phyloP scores from a whole-genome alignment of 2,888 invertebrate species.

The Agapetus fuscipes region DNA sequence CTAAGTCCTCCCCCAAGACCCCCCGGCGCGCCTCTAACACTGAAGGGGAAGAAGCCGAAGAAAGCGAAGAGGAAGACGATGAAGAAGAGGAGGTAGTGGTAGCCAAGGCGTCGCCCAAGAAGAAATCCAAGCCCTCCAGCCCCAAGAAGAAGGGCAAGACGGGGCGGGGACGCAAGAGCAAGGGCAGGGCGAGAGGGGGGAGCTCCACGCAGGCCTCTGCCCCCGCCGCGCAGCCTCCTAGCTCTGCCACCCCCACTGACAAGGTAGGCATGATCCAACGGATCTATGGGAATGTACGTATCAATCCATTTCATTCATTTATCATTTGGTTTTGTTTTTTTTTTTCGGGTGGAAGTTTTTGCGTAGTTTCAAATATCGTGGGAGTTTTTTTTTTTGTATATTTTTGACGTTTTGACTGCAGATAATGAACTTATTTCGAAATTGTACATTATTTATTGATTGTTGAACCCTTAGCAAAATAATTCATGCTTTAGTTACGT shows the following conservation, averaged over 20 bases:
- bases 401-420: too few species aligned
- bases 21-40: conserved; percentile 19
- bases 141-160: conserved; percentile 8
- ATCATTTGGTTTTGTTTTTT: conserved; percentile 9
- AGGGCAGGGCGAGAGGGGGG: conserved; percentile 28
- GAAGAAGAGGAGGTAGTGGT: conserved; percentile 7
- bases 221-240: conserved; percentile 13
- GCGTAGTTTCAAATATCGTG: too few species aligned
- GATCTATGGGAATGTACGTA: conserved; percentile 52
- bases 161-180: conserved; percentile 2
- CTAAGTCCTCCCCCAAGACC: conserved; percentile 30
- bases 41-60: conserved; percentile 18
- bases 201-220: conserved; percentile 30
- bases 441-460: too few species aligned
- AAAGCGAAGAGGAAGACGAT: conserved; percentile 3
- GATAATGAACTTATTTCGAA: too few species aligned
- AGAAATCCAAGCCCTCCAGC: conserved; percentile 2
- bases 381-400: too few species aligned
- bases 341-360: neutral
- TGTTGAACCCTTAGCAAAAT: too few species aligned
- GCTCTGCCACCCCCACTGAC: conserved; percentile 31
- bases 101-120: conserved; percentile 1
- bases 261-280: conserved; percentile 51
- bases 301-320: conserved; percentile 32
- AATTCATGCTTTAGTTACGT: too few species aligned